Base-by-base conservation (phyloP, 37 sponge, comb jelly and placozoan species). In the Chondrosia reniformis region DNA sequence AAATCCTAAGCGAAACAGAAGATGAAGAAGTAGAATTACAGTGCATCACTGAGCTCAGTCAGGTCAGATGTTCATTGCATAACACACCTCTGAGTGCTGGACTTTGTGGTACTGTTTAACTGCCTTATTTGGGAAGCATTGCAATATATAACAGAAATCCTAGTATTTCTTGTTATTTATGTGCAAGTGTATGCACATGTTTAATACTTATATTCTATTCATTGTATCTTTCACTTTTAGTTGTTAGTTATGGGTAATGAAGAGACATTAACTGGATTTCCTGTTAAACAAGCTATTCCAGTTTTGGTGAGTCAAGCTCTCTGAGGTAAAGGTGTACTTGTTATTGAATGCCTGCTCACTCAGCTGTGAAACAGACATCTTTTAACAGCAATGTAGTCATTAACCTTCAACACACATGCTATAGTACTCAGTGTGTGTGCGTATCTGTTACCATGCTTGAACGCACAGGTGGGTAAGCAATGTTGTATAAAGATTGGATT, bases 161-260 rank as follows among this genome's bases (percentile, higher is more conserved):
- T 59, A 59, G 22, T 30, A 59, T 6, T 59, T 25, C 52, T 49
- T 49, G n/a, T n/a, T 49, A 15, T 49, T 49, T 49, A 10, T 49
- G 52, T 49, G 15, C 52, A 59, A 59, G 22, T 13, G n/a, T n/a
- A n/a, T n/a, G n/a, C 22, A 13, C 22, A 59, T 13, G 7, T 59
- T 19, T 19, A 5, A 6, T 5, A 59, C n/a, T 59, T 30, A 19
- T 59, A 13, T 59, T 19, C n/a, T 59, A 30, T 78, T 38, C 30
- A 38, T 41, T 27, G 30, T 37, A 39, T 45, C 32, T 43, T 64
- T 61, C 4, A 43, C 39, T 9, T 88, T 0, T 66, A 88, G 89
- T 63, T 97, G 46, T 83, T 97, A 67, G 92, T 97, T 55, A 94
- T 97, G 93, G 98, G 98, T 21, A 94, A 95, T 76, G 98, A 94